Evolutionary conservation across 2,888 invertebrate species (phyloP).

Genomic region (Caenorhabditis sp.): DNA sequence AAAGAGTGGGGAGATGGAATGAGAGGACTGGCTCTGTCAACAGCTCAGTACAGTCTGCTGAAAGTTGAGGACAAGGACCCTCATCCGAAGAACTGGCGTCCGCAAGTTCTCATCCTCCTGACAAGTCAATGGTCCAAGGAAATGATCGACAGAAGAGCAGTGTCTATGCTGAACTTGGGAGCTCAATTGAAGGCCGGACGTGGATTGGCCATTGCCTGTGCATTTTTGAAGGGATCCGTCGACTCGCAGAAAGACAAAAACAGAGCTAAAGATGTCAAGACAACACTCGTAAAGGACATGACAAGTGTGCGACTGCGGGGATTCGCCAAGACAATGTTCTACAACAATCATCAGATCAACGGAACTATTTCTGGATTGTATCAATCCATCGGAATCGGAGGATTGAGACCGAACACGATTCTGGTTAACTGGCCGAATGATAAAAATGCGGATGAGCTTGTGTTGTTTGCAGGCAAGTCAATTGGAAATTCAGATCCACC

Average conservation of each 20-base stretch:
- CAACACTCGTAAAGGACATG: constrained; percentile 86
- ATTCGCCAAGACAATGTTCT: constrained; percentile 95
- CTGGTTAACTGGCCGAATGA: constrained; percentile 97
- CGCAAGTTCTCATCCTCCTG: constrained; percentile 96
- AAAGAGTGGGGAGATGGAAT: constrained; percentile 99
- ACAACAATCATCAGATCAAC: constrained; percentile 86
- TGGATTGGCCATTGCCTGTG: constrained; percentile 95
- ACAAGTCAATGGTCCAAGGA: constrained; percentile 88
- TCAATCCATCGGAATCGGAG: constrained; percentile 97
- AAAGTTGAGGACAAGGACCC: constrained; percentile 96
- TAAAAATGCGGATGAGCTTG: constrained; percentile 74
- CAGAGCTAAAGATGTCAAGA: constrained; percentile 87
- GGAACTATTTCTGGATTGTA: constrained; percentile 85
- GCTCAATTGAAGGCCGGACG: constrained; percentile 91
- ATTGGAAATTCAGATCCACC: not conserved
- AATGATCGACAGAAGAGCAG: constrained; percentile 77
- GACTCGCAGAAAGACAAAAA: constrained; percentile 85
- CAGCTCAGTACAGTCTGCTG: constrained; percentile 95
- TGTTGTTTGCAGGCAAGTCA: constrained; percentile 71
- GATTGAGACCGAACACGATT: constrained; percentile 98
- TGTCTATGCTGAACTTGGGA: constrained; percentile 94
- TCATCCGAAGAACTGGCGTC: constrained; percentile 99
- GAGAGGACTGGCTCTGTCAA: constrained; percentile 95
- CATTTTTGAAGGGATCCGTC: constrained; percentile 86
- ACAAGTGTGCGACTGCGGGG: constrained; percentile 96